Conservation (phyloP, 2,113 vertebrate species). For the Microtus richardsoni region DNA sequence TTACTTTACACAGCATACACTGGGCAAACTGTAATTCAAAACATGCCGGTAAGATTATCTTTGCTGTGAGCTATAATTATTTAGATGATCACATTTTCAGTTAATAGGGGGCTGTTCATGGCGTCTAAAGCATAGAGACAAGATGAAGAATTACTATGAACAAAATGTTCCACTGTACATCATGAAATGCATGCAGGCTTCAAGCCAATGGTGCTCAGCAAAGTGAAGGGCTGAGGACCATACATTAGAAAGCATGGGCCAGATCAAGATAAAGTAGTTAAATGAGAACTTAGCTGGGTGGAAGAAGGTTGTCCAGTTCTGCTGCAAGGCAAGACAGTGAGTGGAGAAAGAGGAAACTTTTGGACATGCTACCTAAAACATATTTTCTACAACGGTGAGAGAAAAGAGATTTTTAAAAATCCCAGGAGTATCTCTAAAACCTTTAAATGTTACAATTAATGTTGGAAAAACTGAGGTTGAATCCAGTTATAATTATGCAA, state of each 20-base stretch:
- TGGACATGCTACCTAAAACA: background rate
- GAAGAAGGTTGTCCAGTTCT: background rate
- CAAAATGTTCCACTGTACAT: conserved; percentile 27
- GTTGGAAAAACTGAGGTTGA: conserved; percentile 38
- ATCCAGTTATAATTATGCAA: conserved; percentile 55
- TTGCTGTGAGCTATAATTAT: conserved; percentile 37
- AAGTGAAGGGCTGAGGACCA: background rate
- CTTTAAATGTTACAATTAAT: conserved; percentile 61
- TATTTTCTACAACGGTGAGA: background rate
- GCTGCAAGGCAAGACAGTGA: background rate
- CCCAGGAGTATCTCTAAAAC: conserved; percentile 37
- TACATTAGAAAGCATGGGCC: background rate
- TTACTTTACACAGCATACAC: background rate
- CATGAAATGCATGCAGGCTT: conserved; percentile 31
- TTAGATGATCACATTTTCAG: conserved; percentile 62
- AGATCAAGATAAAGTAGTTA: background rate
- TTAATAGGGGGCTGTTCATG: conserved; percentile 20
- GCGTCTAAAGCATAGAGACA: conserved; percentile 7
- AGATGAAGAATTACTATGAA: conserved; percentile 50
- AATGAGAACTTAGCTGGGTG: background rate
- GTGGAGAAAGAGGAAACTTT: background rate
- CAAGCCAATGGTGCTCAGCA: background rate
- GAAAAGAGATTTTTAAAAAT: background rate
- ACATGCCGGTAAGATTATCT: background rate
- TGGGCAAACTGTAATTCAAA: conserved; percentile 26